A percentile compares a stretch with the other conserved stretches of the same genome.
phyloP scores from a whole-genome alignment of 2,797 vertebrate species.

The Philypnodon macrostomus region DNA sequence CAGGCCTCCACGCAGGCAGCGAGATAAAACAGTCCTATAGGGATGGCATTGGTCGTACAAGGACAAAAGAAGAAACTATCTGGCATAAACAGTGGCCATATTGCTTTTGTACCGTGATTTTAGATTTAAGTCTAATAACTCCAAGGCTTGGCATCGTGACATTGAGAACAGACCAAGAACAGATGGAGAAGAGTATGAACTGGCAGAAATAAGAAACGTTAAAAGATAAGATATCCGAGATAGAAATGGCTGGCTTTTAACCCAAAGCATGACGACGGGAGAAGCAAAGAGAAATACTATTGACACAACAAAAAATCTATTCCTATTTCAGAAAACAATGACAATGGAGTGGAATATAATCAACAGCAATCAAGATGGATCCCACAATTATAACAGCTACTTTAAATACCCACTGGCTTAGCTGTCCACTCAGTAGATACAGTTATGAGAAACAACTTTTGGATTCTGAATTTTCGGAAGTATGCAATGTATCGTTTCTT shows the following conservation, averaged over 20 bases:
- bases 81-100: conserved; percentile 23
- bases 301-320: conserved; percentile 1
- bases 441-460: too few species aligned
- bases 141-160: conserved; percentile 26
- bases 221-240: conserved; percentile 24
- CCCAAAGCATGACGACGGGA: conserved; percentile 17
- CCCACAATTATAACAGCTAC: too few species aligned
- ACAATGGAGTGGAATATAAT: too few species aligned
- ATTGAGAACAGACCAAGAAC: conserved; percentile 25
- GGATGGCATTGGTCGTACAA: conserved; percentile 3
- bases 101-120: conserved; percentile 29
- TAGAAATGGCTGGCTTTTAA: conserved; percentile 28
- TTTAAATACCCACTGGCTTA: too few species aligned
- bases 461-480: too few species aligned
- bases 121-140: conserved; percentile 35
- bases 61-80: conserved; percentile 37
- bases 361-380: too few species aligned
- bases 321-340: background rate
- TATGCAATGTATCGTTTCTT: too few species aligned
- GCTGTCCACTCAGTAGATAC: too few species aligned
- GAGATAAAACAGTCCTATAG: conserved; percentile 8
- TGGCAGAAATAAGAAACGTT: conserved; percentile 32
- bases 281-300: conserved; percentile 16
- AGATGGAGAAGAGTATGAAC: conserved; percentile 43
- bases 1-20: conserved; percentile 29